Base-by-base conservation (phyloP, 2,113 vertebrate genomes). In the Thinocorus orbignyianus region DNA sequence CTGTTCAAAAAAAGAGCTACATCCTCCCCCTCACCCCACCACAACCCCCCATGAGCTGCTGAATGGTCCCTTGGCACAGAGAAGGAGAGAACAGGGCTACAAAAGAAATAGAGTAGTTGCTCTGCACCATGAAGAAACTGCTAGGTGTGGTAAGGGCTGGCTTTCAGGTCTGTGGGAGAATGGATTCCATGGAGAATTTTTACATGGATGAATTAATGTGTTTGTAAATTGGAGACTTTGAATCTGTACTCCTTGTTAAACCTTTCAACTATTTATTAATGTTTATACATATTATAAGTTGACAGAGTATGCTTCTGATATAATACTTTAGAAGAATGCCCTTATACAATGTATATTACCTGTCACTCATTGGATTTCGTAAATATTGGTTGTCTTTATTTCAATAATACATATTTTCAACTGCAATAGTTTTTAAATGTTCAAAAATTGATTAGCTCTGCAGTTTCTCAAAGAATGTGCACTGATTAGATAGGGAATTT, bases 271-370 rank as follows among this genome's bases (percentile, higher is more conserved):
- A 0, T 44, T 85, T 35, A 17, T 30, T 60, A 24, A 55, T 30
- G 26, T 25, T 3, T 19, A 20, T 55, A 6, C 2, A 1, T 31
- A 2, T 2, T 25, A 1, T 19, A 2, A 3, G 0, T 46, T 66
- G 46, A 17, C 23, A 49, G 25, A 9, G 15, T 54, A 37, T 69
- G 12, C 52, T 86, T 66, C 41, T 83, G 61, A 31, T 24, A 13
- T 1, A 39, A 37, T 9, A 8, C 37, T 62, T 49, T 10, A 44
- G 68, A 52, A 28, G 23, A 84, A 60, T 41, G 42, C 22, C 18
- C 51, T 62, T 62, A 19, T 39, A 11, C 33, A 35, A 1, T 49
- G 42, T 44, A 37, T 60, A 8, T 58, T 60, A 19, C 41, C 41
- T 55, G 1, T 31, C 35, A 22, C 55, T 70, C 44, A 18, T 41